Conservation (phyloP, 2,888 invertebrate genomes). For the Tenthredo distinguenda region DNA sequence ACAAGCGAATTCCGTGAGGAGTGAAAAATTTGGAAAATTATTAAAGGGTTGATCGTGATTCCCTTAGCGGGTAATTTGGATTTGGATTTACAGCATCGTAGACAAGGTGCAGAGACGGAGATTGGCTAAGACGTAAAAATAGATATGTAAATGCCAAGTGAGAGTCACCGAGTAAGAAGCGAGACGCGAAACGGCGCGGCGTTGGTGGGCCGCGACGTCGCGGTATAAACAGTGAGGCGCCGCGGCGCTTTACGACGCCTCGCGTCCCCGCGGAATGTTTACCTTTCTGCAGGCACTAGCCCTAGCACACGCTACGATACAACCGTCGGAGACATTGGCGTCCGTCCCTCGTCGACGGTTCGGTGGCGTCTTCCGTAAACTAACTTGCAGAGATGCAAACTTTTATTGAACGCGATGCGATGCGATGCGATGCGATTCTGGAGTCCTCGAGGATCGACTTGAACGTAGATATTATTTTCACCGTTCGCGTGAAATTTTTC, state of each 20-base stretch:
- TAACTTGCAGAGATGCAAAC: constrained; percentile 8
- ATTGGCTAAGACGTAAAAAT: constrained; percentile 37
- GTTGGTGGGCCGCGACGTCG: constrained; percentile 70
- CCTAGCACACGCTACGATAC: constrained; percentile 3
- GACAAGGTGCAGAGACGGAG: not conserved
- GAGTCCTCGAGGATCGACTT: not conserved
- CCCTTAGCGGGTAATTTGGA: not conserved
- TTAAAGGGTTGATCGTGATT: not conserved
- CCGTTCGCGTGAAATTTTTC: not conserved
- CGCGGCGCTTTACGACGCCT: constrained; percentile 79
- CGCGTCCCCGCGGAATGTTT: constrained; percentile 69
- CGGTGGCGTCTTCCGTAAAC: constrained; percentile 51
- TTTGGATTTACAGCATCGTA: not conserved
- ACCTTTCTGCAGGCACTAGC: constrained; percentile 62
- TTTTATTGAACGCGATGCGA: constrained; percentile 8
- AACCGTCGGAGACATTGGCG: constrained; percentile 39
- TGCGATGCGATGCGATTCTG: not conserved
- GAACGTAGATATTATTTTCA: not conserved
- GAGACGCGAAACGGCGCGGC: constrained; percentile 56
- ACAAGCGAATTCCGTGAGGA: too few species aligned
- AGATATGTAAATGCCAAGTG: constrained; percentile 34
- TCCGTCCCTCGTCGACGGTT: constrained; percentile 38
- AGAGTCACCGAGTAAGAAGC: constrained; percentile 42
- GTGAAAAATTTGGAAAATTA: too few species aligned
- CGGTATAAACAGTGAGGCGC: constrained; percentile 81